Conservation (phyloP, 2,888 invertebrate species). For the Cotesia congregata region DNA sequence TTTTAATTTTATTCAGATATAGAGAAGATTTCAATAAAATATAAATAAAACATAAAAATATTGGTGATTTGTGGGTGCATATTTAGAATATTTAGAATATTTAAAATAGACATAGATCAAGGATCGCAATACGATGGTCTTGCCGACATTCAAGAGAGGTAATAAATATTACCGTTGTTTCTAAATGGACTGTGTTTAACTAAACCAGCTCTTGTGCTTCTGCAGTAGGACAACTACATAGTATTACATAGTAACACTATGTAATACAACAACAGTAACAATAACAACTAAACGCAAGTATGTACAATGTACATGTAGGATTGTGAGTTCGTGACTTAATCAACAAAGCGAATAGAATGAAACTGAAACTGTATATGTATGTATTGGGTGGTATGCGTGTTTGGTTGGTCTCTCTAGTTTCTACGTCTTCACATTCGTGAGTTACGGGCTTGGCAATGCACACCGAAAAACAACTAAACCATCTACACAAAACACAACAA, state of each 20-base stretch:
- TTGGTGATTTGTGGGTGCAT: conserved; percentile 20
- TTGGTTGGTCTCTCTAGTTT: background rate
- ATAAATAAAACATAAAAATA: background rate
- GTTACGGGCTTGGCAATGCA: conserved; percentile 34
- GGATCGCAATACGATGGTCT: conserved; percentile 39
- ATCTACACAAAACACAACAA: background rate
- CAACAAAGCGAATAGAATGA: conserved; percentile 49
- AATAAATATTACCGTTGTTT: conserved; percentile 55
- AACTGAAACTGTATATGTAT: conserved; percentile 11
- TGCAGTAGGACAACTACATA: background rate
- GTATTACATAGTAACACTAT: background rate
- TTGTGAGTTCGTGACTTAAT: conserved; percentile 57
- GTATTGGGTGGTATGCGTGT: conserved; percentile 28
- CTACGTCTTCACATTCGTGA: conserved; percentile 37
- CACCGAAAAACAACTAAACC: background rate
- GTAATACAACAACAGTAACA: background rate
- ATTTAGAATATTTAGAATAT: conserved; percentile 27
- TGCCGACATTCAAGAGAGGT: conserved; percentile 48
- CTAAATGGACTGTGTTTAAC: background rate
- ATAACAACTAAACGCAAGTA: background rate
- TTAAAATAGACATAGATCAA: conserved; percentile 53
- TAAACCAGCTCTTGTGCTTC: background rate
- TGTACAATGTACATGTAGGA: conserved; percentile 7
- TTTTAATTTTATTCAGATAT: too few species aligned
- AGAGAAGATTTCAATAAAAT: too few species aligned